Percentiles rank a stretch among this genome's conserved stretches.
These are phyloP conservation scores for Cataglyphis rosenhaueri DNA, from an alignment of 2,888 invertebrate genomes.

Conservation along the genomic window DNA sequence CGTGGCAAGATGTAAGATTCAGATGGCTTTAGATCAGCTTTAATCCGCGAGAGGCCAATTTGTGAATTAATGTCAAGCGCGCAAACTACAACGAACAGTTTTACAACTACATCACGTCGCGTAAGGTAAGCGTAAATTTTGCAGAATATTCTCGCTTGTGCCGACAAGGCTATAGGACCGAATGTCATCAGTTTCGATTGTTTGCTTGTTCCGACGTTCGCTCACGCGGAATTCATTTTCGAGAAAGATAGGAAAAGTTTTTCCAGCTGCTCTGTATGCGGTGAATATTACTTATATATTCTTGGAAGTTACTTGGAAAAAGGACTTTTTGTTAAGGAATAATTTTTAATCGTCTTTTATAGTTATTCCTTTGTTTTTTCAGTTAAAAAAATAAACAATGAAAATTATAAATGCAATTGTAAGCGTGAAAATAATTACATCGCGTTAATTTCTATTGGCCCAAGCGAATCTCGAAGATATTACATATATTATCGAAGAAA, in stretches of 20 bases:
- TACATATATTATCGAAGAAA: background rate
- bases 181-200: constrained; percentile 53
- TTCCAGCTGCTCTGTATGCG: background rate
- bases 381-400: background rate
- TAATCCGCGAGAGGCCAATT: constrained; percentile 62
- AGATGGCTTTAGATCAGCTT: no score
- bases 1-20: background rate
- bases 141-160: constrained; percentile 29
- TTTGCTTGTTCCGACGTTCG: constrained; percentile 32
- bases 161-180: constrained; percentile 29
- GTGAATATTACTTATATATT: background rate
- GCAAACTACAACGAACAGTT: constrained; percentile 34
- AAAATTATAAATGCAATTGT: background rate
- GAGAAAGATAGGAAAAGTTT: constrained; percentile 15
- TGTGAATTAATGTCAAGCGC: constrained; percentile 67
- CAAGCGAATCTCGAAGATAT: constrained; percentile 31
- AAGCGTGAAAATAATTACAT: background rate
- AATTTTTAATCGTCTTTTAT: background rate
- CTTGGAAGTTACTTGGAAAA: background rate
- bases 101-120: constrained; percentile 21
- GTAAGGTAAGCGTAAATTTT: constrained; percentile 32
- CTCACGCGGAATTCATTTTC: constrained; percentile 24
- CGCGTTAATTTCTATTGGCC: background rate
- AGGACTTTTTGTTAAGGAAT: background rate
- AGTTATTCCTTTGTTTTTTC: background rate